These are phyloP conservation scores for Cryptoprocta ferox DNA, from an alignment of 2,797 vertebrate species.

Conservation along the genomic window DNA sequence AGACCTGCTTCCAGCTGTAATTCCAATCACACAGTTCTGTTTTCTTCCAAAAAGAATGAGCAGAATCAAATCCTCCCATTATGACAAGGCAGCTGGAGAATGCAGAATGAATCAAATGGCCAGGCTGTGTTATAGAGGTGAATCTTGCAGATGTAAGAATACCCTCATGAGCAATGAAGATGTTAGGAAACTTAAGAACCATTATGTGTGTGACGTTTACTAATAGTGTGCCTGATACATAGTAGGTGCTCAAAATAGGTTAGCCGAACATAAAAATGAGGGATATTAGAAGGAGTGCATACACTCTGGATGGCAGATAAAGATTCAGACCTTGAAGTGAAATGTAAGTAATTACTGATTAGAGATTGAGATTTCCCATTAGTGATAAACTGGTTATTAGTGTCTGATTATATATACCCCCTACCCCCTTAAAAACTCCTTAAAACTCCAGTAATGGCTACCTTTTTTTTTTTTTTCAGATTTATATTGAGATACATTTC, in stretches of 20 bases:
- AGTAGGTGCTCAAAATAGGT: not conserved
- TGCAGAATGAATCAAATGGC: not conserved
- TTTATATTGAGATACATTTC: not conserved
- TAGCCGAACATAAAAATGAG: not conserved
- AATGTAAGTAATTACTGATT: not conserved
- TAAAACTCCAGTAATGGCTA: not conserved
- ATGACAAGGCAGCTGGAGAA: not conserved
- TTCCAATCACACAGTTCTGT: not conserved
- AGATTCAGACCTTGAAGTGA: not conserved
- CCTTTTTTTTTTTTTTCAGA: not conserved
- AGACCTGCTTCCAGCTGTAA: not conserved
- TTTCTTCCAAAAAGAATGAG: not conserved
- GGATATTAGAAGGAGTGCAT: not conserved
- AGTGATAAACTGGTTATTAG: not conserved
- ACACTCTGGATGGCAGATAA: not conserved
- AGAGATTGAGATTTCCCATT: not conserved
- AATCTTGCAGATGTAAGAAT: not conserved
- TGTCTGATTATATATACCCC: not conserved
- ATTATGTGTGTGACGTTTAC: not conserved
- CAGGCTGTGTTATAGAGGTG: not conserved
- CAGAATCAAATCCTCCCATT: not conserved
- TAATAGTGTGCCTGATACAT: not conserved
- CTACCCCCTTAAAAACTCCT: not conserved
- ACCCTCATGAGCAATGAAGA: not conserved
- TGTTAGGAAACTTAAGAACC: not conserved